Conservation (phyloP, 2,797 vertebrate genomes). For the Okamejei kenojei region DNA sequence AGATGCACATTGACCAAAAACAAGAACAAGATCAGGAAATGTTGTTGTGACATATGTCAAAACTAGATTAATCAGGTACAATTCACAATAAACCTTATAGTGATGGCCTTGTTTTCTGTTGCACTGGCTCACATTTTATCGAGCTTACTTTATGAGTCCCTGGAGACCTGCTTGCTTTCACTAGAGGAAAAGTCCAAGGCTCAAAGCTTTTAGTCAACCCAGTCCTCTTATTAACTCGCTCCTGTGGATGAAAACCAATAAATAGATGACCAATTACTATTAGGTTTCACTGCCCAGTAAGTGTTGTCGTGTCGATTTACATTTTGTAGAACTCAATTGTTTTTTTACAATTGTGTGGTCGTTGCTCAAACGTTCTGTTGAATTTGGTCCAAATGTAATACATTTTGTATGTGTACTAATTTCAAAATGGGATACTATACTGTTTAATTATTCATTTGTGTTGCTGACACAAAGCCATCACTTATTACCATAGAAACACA, state of each 20-base stretch:
- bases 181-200: conserved; percentile 48
- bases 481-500: too few relatives aligned
- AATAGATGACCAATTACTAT: neutral
- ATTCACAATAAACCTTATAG: neutral
- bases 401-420: neutral
- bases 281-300: neutral
- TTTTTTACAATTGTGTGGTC: neutral
- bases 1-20: neutral
- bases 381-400: neutral
- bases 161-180: conserved; percentile 46
- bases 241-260: neutral
- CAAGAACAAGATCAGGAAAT: neutral
- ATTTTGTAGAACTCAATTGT: neutral
- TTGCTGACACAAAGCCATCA: too few relatives aligned
- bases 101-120: neutral
- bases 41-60: neutral
- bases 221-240: conserved; percentile 32
- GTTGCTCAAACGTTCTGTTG: neutral
- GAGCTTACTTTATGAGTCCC: conserved; percentile 46
- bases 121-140: conserved; percentile 38
- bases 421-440: neutral
- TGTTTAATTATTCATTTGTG: too few relatives aligned
- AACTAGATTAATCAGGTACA: neutral
- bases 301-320: neutral
- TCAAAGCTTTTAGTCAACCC: conserved; percentile 46